Evolutionary conservation across 2,888 invertebrate genomes (phyloP), one percentile per base, ranked within the genome.

Genomic region (Tenthredo livida): DNA sequence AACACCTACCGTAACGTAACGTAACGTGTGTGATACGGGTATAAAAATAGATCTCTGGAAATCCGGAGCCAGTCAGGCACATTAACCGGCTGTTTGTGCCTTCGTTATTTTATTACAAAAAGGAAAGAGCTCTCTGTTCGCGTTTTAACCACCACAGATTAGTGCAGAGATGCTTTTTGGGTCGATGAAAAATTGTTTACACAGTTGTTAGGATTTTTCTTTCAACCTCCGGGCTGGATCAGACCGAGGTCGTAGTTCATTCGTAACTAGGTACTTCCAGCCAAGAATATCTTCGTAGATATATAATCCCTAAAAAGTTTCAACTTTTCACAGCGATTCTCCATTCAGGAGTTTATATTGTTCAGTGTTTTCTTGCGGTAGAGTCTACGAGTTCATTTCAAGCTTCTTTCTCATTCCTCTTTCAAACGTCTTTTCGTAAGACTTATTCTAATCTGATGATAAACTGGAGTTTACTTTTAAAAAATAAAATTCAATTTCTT

Each of bases 1-100:
- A 50, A 61, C 40, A 54, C 77, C 77, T 80, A 61, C 40, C 78
- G 10, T 37, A 78, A 33, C 54, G 17, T 80, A 61, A 21, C 78
- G 10, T 37, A 78, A 33, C 54, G 17, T 40, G 40, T 73, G 54
- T 78, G 5, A 15, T 33, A 29, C 15, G 43, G 37, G 58, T 33
- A 33, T 78, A 40, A 40, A 61, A 61, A 80, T 43, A 61, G 58
- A 61, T 61, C 25, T 40, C 37, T 80, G 54, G 17, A 33, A 73
- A 25, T 43, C 21, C 5, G 10, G 40, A 73, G 43, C 43, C 73
- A 43, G 43, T 25, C 73, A 21, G 40, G 40, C 25, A 40, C 40
- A 43, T 40, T 21, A 43, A 43, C 73, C 40, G 43, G 21, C 12
- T 43, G 40, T 73, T 73, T 43, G 9, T 70, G 12, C 29, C 25